Base-by-base conservation (phyloP, 1,140 invertebrate genomes). In the Ganaspis sp. region DNA sequence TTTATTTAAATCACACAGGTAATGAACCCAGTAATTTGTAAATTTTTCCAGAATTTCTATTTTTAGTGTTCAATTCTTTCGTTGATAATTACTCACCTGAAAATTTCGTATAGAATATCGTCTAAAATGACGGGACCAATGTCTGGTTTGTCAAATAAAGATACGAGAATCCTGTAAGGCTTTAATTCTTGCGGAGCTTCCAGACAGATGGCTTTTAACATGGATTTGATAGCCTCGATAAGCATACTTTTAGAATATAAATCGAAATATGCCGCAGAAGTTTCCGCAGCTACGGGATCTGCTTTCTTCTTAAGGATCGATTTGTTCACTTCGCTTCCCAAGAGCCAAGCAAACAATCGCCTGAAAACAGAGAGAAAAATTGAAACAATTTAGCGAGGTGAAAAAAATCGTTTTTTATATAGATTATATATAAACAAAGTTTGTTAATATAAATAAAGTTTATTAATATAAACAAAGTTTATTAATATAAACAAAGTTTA, bases 111-210 rank as follows among this genome's bases (percentile, higher is more conserved):
- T 8, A 98, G 92, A 75, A 98, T 95, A 88, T 95, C 95, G 85
- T 98, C 96, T 70, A 98, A 88, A 80, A 98, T 97, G 9, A 95
- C 93, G 64, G 94, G 94, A 11, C 96, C 96, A 73, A 98, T 96
- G 90, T 98, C 97, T 45, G 95, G 94, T 89, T 98, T 97, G 87
- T 99, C 97, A 23, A 98, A 91, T 37, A 99, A 91, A 42, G 96
- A 97, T 8, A 97, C 94, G 74, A 99, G 91, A 70, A 98, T 94
- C 79, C 96, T 93, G 87, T 97, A 98, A 5, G 96, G 95, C 86
- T 94, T 95, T 26, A 97, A 89, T 87, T 96, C 95, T 74, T 94
- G 92, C 12, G 93, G 93, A 74, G 91, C 90, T 80, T 93, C 92
- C 12, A 92, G 89, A 70, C 93, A 92, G 53, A 93, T 92, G 72